A percentile compares a stretch with the other conserved stretches of the same genome.
Conservation (phyloP, 2,888 invertebrate genomes). For the Cancer borealis region DNA sequence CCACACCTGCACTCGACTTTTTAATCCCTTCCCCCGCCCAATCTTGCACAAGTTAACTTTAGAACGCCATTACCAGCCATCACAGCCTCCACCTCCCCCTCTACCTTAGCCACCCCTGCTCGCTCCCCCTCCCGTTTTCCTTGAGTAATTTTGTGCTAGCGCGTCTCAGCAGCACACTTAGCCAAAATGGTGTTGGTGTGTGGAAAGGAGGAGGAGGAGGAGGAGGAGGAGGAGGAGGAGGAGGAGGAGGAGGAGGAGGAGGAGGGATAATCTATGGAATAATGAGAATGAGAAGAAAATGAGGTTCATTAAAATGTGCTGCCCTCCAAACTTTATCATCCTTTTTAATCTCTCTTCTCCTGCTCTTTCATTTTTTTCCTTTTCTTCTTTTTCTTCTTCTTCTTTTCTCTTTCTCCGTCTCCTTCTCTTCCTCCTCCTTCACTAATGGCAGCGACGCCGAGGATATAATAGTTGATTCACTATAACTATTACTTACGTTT, state of each 20-base stretch:
- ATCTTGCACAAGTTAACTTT: too few species aligned
- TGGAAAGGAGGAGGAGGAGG: background rate
- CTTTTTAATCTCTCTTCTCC: background rate
- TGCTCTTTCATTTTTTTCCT: background rate
- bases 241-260: background rate
- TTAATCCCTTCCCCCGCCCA: too few species aligned
- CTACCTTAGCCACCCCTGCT: background rate
- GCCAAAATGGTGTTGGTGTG: background rate
- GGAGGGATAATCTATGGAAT: background rate
- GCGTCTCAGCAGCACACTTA: background rate
- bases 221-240: background rate
- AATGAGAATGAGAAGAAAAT: constrained; percentile 15
- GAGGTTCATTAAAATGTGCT: background rate
- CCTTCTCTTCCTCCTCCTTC: background rate
- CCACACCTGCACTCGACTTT: too few species aligned
- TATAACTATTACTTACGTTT: background rate
- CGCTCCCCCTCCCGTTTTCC: background rate
- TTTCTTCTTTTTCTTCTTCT: background rate
- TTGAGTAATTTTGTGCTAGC: background rate
- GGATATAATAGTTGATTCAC: background rate
- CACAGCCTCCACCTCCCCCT: background rate
- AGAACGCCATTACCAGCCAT: too few species aligned
- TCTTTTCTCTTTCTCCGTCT: background rate
- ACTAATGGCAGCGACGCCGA: background rate
- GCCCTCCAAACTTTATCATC: background rate